These are phyloP conservation scores for Sebastes trivittatus DNA, from an alignment of 2,797 vertebrate species.

Conservation along the genomic window DNA sequence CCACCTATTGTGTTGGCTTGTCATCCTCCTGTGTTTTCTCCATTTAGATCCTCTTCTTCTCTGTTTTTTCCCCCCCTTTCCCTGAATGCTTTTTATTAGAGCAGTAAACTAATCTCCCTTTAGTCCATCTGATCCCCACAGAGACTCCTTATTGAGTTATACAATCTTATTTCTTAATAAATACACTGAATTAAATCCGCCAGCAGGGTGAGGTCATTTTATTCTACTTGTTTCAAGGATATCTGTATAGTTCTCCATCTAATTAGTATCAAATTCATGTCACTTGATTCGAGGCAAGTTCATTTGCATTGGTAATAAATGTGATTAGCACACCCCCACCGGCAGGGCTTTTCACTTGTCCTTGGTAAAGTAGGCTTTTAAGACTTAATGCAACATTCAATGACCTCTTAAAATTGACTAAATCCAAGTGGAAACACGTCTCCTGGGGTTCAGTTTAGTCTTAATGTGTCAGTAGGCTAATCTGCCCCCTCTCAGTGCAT, in stretches of 20 bases:
- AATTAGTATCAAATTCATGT: slow-evolving; percentile 9
- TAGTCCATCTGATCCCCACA: slow-evolving; percentile 15
- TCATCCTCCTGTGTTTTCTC: neutral
- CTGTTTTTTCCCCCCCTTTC: neutral
- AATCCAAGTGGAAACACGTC: slow-evolving; percentile 34
- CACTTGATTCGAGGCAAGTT: neutral
- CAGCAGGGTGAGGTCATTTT: neutral
- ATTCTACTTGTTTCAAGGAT: neutral
- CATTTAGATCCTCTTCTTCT: neutral
- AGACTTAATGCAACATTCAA: slow-evolving; percentile 36
- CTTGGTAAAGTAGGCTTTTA: slow-evolving; percentile 20
- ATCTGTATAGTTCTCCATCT: neutral
- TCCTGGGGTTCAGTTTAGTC: slow-evolving; percentile 26
- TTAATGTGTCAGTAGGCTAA: slow-evolving; percentile 59
- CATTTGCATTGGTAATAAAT: slow-evolving; percentile 42
- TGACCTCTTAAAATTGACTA: slow-evolving; percentile 22
- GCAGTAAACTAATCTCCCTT: slow-evolving; percentile 29
- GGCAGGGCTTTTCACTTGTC: slow-evolving; percentile 7
- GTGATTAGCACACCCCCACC: slow-evolving; percentile 11
- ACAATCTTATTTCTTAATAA: neutral
- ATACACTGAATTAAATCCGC: neutral
- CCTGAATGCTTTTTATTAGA: neutral
- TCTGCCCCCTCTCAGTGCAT: slow-evolving; percentile 7
- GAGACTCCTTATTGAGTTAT: slow-evolving; percentile 13
- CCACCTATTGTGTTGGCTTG: neutral